These are phyloP conservation scores for Poeciliopsis occidentalis DNA, from an alignment of 2,113 vertebrate genomes.

Conservation along the genomic window DNA sequence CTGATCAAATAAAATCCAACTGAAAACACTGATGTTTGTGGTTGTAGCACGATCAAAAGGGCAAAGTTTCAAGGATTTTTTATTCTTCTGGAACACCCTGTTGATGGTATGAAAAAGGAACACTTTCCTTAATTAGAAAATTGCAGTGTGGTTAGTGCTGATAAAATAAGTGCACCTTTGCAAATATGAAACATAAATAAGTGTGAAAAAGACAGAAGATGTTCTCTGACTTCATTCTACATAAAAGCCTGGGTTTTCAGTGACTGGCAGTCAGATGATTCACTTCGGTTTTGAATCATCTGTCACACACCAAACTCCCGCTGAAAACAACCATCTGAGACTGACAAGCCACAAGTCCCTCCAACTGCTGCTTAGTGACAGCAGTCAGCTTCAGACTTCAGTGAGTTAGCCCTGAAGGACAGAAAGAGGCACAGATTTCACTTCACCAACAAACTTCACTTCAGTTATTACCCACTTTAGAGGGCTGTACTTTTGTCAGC, in stretches of 20 bases:
- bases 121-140: too few relatives aligned
- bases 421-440: slow-evolving; percentile 10
- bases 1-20: too few relatives aligned
- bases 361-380: slow-evolving; percentile 47
- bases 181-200: too few relatives aligned
- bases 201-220: not conserved
- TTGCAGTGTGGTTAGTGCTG: too few relatives aligned
- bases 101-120: not conserved
- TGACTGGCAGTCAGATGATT: slow-evolving; percentile 31
- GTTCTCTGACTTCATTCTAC: not conserved
- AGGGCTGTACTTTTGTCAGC: not conserved
- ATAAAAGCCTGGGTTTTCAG: not conserved
- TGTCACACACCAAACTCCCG: slow-evolving; percentile 46
- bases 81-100: too few relatives aligned
- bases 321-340: slow-evolving; percentile 42
- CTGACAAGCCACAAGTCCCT: slow-evolving; percentile 56
- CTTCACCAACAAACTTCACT: slow-evolving; percentile 20
- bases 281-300: slow-evolving; percentile 38
- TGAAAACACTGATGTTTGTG: too few relatives aligned
- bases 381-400: slow-evolving; percentile 40
- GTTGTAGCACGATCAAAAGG: too few relatives aligned
- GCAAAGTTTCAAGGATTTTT: too few relatives aligned
- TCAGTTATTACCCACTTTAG: not conserved
- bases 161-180: too few relatives aligned
- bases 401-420: slow-evolving; percentile 36